Conservation (phyloP, 2,888 invertebrate species). For the Pseudeuparius sepicola region DNA sequence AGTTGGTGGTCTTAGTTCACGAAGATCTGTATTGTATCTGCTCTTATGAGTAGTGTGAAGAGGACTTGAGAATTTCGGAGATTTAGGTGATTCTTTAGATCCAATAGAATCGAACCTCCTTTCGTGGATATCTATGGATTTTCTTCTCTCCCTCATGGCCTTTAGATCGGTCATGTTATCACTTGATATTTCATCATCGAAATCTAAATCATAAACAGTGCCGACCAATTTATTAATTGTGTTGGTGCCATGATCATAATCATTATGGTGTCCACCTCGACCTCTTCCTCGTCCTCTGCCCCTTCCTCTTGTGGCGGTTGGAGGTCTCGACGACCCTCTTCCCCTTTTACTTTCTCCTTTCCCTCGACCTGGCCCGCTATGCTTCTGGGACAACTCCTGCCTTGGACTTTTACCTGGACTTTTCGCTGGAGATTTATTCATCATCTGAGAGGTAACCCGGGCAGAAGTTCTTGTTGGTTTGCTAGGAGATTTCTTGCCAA, state of each 20-base stretch:
- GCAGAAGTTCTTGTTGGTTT: conserved; percentile 52
- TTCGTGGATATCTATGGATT: conserved; percentile 61
- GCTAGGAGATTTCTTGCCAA: conserved; percentile 46
- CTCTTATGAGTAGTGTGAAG: conserved; percentile 30
- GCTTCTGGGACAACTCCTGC: conserved; percentile 43
- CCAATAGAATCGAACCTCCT: conserved; percentile 46
- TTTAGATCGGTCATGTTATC: conserved; percentile 65
- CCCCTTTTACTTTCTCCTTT: conserved; percentile 28
- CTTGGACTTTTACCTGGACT: conserved; percentile 40
- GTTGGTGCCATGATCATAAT: conserved; percentile 44
- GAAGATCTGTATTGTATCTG: conserved; percentile 37
- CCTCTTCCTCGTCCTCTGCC: conserved; percentile 38
- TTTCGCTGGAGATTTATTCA: conserved; percentile 54
- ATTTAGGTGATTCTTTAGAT: conserved; percentile 45
- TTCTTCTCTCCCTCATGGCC: conserved; percentile 67
- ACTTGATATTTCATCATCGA: conserved; percentile 70
- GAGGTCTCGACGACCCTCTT: conserved; percentile 33
- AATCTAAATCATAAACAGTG: conserved; percentile 79
- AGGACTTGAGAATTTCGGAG: conserved; percentile 49
- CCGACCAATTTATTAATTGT: conserved; percentile 74
- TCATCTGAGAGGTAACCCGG: conserved; percentile 50
- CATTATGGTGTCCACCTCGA: conserved; percentile 33
- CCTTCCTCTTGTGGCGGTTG: conserved; percentile 30
- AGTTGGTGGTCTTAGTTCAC: conserved; percentile 43
- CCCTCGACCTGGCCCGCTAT: conserved; percentile 30